phyloP scores from a whole-genome alignment of 2,888 invertebrate species.

The Leistus spinibarbis region DNA sequence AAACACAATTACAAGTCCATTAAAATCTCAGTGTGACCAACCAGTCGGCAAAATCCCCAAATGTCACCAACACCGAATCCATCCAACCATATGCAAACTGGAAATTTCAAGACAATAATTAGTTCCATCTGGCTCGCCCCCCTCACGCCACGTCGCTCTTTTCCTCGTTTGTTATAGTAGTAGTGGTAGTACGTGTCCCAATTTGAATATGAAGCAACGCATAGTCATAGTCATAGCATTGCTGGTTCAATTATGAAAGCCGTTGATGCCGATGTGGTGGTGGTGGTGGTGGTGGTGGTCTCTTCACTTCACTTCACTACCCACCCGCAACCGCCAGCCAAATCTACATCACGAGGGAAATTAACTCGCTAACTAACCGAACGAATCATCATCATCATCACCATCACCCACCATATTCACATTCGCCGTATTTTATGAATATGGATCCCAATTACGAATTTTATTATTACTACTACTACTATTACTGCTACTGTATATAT shows the following conservation, averaged over 20 bases:
- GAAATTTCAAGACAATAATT: slow-evolving; percentile 29
- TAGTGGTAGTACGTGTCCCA: slow-evolving; percentile 11
- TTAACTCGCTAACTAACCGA: slow-evolving; percentile 58
- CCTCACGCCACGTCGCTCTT: neutral
- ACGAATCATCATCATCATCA: neutral
- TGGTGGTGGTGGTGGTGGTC: no score
- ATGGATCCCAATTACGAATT: neutral
- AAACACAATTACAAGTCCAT: slow-evolving; percentile 11
- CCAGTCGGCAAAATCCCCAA: slow-evolving; percentile 5
- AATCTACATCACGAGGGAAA: slow-evolving; percentile 58
- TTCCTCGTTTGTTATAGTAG: neutral
- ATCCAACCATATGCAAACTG: neutral
- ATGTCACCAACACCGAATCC: neutral
- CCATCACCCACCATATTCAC: neutral
- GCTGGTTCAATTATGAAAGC: neutral
- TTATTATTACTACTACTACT: no score
- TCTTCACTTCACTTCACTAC: neutral
- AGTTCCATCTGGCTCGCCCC: slow-evolving; percentile 6
- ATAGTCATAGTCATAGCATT: neutral
- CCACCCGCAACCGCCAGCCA: slow-evolving; percentile 1
- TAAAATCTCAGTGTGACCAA: neutral
- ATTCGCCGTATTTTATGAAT: neutral
- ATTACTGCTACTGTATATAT: no score
- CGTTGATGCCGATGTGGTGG: neutral
- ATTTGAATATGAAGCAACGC: slow-evolving; percentile 17